These are phyloP conservation scores for Cosmopolites sordidus DNA, from an alignment of 2,888 invertebrate species.

Conservation along the genomic window DNA sequence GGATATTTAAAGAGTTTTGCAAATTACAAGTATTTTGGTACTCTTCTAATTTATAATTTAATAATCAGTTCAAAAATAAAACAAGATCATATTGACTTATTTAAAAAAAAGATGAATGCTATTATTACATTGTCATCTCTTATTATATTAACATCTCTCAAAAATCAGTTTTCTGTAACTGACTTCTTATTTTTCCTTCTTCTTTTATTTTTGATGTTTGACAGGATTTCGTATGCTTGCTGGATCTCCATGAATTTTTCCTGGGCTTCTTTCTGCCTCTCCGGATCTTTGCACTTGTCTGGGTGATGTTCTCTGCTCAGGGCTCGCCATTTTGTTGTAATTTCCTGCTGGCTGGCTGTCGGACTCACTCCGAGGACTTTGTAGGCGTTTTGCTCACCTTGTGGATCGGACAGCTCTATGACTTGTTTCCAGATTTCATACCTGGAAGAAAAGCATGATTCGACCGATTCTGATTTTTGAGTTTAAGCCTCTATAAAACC, in stretches of 20 bases:
- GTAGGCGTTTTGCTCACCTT: constrained; percentile 86
- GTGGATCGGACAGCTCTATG: constrained; percentile 80
- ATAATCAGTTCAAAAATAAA: too few relatives aligned
- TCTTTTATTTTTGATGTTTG: constrained; percentile 74
- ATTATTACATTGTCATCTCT: too few relatives aligned
- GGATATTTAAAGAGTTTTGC: too few relatives aligned
- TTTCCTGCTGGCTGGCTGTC: constrained; percentile 80
- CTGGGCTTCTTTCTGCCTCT: constrained; percentile 67
- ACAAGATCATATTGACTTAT: too few relatives aligned
- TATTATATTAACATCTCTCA: too few relatives aligned
- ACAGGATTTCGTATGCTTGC: constrained; percentile 85
- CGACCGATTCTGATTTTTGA: not conserved
- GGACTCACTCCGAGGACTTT: constrained; percentile 74
- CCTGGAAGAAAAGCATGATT: too few relatives aligned
- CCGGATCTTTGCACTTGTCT: constrained; percentile 78
- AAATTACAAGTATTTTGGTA: too few relatives aligned
- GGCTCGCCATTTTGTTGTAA: constrained; percentile 72
- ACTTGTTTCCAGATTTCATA: constrained; percentile 81
- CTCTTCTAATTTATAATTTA: too few relatives aligned
- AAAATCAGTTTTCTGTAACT: constrained; percentile 27
- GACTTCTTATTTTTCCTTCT: constrained; percentile 69
- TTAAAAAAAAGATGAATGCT: too few relatives aligned
- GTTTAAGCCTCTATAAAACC: constrained; percentile 11
- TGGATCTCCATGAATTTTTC: constrained; percentile 90
- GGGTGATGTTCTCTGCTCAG: constrained; percentile 86